Conservation (phyloP, 2,888 invertebrate species). For the Drosophila neotestacea region DNA sequence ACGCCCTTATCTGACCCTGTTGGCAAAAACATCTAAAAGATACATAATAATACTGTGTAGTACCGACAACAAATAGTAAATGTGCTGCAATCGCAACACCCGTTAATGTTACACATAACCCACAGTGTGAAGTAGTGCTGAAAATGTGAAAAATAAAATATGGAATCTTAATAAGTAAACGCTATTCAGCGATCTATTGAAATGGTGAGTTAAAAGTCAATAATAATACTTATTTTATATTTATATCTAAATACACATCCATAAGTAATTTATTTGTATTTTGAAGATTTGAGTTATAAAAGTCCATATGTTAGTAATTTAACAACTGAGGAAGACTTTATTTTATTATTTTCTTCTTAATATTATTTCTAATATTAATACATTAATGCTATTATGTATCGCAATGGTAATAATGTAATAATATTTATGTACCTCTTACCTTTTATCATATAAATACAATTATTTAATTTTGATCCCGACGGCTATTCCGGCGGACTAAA, state of each 20-base stretch:
- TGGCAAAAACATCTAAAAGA: slow-evolving; percentile 36
- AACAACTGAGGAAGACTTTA: too few relatives aligned
- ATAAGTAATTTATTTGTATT: too few relatives aligned
- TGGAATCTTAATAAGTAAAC: slow-evolving; percentile 25
- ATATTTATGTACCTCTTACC: too few relatives aligned
- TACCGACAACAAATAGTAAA: slow-evolving; percentile 12
- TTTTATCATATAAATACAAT: too few relatives aligned
- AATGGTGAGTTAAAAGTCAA: slow-evolving; percentile 45
- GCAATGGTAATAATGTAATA: too few relatives aligned
- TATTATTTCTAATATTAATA: too few relatives aligned
- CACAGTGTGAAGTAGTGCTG: slow-evolving; percentile 28
- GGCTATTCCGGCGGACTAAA: too few relatives aligned
- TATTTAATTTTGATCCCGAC: too few relatives aligned
- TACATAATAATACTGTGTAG: slow-evolving; percentile 40
- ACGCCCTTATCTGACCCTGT: slow-evolving; percentile 56
- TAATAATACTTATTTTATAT: background rate
- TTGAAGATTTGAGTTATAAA: too few relatives aligned
- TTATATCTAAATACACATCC: background rate
- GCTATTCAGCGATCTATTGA: slow-evolving; percentile 21
- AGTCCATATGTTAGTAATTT: too few relatives aligned
- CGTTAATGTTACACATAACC: background rate
- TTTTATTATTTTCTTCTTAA: too few relatives aligned
- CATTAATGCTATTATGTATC: too few relatives aligned
- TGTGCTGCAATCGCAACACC: slow-evolving; percentile 25
- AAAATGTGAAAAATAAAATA: slow-evolving; percentile 36